Evolutionary conservation across 2,888 invertebrate species (phyloP).

Genomic region (Pemphredon lugubris): DNA sequence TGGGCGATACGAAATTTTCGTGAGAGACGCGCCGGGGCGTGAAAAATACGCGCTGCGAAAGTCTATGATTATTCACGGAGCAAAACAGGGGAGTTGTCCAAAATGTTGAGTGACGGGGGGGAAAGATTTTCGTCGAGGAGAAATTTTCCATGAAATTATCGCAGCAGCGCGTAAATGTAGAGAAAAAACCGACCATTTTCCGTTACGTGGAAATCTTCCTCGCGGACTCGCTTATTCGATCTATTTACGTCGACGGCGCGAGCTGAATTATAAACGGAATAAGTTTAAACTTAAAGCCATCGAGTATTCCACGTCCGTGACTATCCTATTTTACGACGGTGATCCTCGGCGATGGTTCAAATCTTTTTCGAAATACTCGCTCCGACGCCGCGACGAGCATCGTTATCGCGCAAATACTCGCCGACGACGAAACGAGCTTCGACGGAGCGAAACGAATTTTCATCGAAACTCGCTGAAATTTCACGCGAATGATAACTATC

Average conservation of each 20-base stretch:
- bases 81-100: not conserved
- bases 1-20: constrained; percentile 13
- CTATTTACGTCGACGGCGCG: constrained; percentile 32
- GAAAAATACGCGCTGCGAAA: constrained; percentile 24
- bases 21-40: constrained; percentile 1
- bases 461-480: too few relatives aligned
- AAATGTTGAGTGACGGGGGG: constrained; percentile 12
- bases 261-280: constrained; percentile 28
- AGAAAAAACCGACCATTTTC: constrained; percentile 21
- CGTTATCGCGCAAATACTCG: too few relatives aligned
- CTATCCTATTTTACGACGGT: too few relatives aligned
- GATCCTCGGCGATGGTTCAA: too few relatives aligned
- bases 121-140: constrained; percentile 3
- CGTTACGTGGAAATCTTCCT: constrained; percentile 20
- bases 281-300: constrained; percentile 23
- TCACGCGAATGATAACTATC: too few relatives aligned
- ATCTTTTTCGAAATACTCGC: too few relatives aligned
- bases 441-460: too few relatives aligned
- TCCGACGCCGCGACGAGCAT: too few relatives aligned
- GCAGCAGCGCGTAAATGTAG: not conserved
- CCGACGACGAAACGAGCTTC: too few relatives aligned
- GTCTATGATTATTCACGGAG: constrained; percentile 40
- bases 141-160: constrained; percentile 8
- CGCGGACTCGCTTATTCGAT: constrained; percentile 40
- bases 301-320: too few relatives aligned